Base-by-base conservation (phyloP, 2,113 vertebrate genomes). In the Neotoma lepida region DNA sequence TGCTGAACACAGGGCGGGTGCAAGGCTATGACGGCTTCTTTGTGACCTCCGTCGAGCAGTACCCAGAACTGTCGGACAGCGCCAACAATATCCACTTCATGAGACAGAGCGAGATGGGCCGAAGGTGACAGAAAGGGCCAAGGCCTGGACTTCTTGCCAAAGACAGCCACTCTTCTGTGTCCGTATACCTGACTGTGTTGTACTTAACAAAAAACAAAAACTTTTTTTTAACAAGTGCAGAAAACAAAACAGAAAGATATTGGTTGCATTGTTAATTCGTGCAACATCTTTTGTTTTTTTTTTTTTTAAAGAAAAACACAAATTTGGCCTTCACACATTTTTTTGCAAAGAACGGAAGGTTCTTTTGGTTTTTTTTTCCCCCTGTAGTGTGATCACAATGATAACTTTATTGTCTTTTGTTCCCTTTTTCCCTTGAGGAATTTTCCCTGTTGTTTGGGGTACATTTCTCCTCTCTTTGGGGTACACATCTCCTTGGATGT, bases 101-200 rank as follows among this genome's bases (percentile, higher is more conserved):
- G 99, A 99, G 99, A 99, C 99, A 99, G 99, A 99, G 99, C 35
- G 99, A 99, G 97, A 99, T 99, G 99, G 99, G 99, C 98, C 99
- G 99, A 98, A 99, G 99, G 99, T 99, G 99, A 99, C 99, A 99
- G 98, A 97, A 97, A 98, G 97, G 98, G 97, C 98, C 97, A 66
- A 87, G 97, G 98, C 96, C 97, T 95, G 98, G 98, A 99, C 98
- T 98, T 99, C 98, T 99, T 99, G 99, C 99, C 99, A 99, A 99
- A 99, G 99, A 99, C 99, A 99, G 99, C 99, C 99, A 98, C 99
- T 98, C 99, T 98, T 99, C 98, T 98, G 98, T 99, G 99, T 99
- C 99, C 99, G 98, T 98, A 91, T 98, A 98, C 98, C 97, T 98
- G 98, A 99, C 98, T 98, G 99, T 99, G 99, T 98, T 98, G 98